phyloP scores from a whole-genome alignment of 2,797 vertebrate species.

The Chaunax sp. region DNA sequence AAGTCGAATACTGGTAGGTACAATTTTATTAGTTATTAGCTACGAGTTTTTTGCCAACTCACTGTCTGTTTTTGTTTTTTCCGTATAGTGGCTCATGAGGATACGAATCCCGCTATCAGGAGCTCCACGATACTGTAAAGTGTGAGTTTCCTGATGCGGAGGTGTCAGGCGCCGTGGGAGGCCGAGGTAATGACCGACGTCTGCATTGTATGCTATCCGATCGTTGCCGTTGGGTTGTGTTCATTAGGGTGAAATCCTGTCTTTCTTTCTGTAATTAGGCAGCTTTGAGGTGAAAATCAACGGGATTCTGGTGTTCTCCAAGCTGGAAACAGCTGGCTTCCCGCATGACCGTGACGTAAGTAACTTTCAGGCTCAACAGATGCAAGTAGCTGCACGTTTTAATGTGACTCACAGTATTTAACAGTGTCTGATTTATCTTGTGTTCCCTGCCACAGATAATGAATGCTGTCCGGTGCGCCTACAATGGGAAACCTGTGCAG shows the following conservation, averaged over 20 bases:
- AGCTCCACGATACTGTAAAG: slow-evolving; percentile 84
- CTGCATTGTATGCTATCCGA: no score
- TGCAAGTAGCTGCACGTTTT: no score
- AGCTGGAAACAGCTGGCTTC: slow-evolving; percentile 91
- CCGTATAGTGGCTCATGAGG: slow-evolving; percentile 89
- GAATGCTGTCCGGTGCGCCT: slow-evolving; percentile 82
- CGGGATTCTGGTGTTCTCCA: slow-evolving; percentile 90
- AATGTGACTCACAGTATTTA: no score
- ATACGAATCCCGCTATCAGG: slow-evolving; percentile 91
- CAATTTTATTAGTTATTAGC: fast-evolving
- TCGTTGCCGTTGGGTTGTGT: no score
- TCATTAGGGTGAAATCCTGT: no score
- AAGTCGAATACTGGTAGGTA: slow-evolving; percentile 85
- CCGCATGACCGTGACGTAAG: slow-evolving; percentile 94
- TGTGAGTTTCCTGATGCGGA: slow-evolving; percentile 90
- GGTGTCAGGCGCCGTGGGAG: slow-evolving; percentile 88
- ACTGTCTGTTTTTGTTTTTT: neutral
- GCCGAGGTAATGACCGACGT: no score
- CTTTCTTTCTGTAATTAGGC: slow-evolving; percentile 70
- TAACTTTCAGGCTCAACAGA: slow-evolving; percentile 13
- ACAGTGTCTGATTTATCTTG: neutral
- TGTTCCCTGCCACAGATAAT: slow-evolving; percentile 81
- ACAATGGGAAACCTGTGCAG: slow-evolving; percentile 86
- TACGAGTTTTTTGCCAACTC: fast-evolving
- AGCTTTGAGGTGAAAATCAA: slow-evolving; percentile 95